These are phyloP conservation scores for Serrognathus titanus DNA, from an alignment of 2,888 invertebrate species.

Conservation along the genomic window DNA sequence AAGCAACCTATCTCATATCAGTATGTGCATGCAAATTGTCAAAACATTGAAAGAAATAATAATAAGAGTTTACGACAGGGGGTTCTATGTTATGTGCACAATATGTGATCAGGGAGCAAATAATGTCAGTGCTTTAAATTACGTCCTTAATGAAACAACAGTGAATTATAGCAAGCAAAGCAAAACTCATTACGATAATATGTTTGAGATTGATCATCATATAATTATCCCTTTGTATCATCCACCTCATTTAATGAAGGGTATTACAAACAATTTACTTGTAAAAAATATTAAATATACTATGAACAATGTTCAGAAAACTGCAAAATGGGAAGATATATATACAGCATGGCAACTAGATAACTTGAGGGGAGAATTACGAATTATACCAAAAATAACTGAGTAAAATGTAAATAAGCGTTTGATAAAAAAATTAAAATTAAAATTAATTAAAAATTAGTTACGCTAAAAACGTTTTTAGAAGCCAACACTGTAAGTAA, in stretches of 20 bases:
- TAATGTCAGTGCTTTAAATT: constrained; percentile 1
- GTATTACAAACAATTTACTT: not conserved
- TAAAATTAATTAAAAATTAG: too few species aligned
- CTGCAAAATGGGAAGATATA: not conserved
- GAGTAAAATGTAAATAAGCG: not conserved
- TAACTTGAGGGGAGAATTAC: constrained; percentile 1
- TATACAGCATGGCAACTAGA: constrained; percentile 3
- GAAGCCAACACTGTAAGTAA: too few species aligned
- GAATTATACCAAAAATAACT: not conserved
- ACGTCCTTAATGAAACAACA: not conserved
- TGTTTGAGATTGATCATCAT: not conserved
- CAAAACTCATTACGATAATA: not conserved
- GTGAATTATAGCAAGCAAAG: not conserved
- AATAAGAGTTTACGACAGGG: not conserved
- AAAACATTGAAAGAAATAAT: not conserved
- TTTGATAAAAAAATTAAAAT: constrained; percentile 4
- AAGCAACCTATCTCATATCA: constrained; percentile 2
- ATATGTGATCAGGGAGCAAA: constrained; percentile 4
- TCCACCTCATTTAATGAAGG: constrained; percentile 1
- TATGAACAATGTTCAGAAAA: not conserved
- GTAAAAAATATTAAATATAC: not conserved
- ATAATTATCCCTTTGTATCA: not conserved
- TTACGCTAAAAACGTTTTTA: too few species aligned
- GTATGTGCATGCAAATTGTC: not conserved
- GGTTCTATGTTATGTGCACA: not conserved